These are phyloP conservation scores for Hemaris fuciformis DNA, from an alignment of 2,888 invertebrate genomes.

Conservation along the genomic window DNA sequence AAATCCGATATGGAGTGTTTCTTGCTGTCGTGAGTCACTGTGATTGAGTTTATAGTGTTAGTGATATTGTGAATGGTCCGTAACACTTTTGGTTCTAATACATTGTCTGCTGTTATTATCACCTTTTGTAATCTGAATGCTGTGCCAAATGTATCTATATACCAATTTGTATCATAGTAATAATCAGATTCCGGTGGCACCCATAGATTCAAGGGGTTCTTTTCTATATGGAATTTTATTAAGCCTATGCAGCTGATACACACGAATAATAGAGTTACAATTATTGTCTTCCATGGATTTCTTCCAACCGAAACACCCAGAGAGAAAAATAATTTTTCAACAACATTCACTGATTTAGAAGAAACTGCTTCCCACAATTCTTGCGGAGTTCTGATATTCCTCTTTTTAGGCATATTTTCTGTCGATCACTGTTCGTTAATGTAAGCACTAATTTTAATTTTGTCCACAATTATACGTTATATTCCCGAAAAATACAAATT, in stretches of 20 bases:
- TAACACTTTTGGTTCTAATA: constrained; percentile 83
- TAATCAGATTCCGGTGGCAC: constrained; percentile 87
- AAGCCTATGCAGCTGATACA: constrained; percentile 83
- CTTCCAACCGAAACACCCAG: constrained; percentile 83
- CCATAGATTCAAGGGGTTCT: constrained; percentile 89
- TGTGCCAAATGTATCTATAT: constrained; percentile 84
- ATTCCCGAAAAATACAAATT: background rate
- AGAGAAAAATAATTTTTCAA: constrained; percentile 74
- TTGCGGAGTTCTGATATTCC: constrained; percentile 58
- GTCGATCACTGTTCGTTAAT: constrained; percentile 3
- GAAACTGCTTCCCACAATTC: constrained; percentile 68
- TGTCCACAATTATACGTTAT: background rate
- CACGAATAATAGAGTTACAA: constrained; percentile 79
- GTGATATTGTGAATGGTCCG: constrained; percentile 75
- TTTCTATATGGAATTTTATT: constrained; percentile 85
- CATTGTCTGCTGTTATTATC: constrained; percentile 84
- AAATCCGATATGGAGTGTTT: constrained; percentile 54
- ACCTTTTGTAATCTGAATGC: constrained; percentile 83
- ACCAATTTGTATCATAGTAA: constrained; percentile 86
- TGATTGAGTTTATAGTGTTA: constrained; percentile 66
- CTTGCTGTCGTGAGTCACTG: constrained; percentile 48
- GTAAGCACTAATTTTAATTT: background rate
- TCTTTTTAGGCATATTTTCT: constrained; percentile 54
- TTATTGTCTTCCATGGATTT: constrained; percentile 83
- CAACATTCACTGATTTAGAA: constrained; percentile 65